Evolutionary conservation across 1,140 invertebrate species (phyloP).

Genomic region (Nylanderia fulva): DNA sequence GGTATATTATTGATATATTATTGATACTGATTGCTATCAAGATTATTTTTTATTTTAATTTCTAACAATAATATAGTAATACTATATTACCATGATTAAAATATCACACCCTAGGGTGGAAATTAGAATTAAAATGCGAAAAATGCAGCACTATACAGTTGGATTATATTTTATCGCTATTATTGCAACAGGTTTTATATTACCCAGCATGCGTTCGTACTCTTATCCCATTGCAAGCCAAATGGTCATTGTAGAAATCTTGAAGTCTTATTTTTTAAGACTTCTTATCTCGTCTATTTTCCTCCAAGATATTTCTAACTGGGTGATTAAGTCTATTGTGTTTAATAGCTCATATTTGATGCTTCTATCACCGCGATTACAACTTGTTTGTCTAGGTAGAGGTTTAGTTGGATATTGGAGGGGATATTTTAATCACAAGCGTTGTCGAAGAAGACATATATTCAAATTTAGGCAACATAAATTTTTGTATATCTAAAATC

Average conservation of each 20-base stretch:
- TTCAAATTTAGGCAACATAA: conserved; percentile 72
- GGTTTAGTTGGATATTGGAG: conserved; percentile 91
- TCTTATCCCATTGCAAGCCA: conserved; percentile 16
- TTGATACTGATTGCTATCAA: conserved; percentile 50
- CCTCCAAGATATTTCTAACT: conserved; percentile 57
- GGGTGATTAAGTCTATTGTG: conserved; percentile 62
- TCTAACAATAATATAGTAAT: conserved; percentile 54
- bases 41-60: conserved; percentile 61
- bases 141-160: conserved; percentile 28
- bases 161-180: conserved; percentile 52
- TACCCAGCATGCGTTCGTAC: conserved; percentile 44
- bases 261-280: conserved; percentile 66
- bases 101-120: conserved; percentile 12
- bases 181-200: conserved; percentile 45
- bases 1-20: conserved; percentile 54
- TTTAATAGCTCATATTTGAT: conserved; percentile 64
- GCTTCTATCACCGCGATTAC: conserved; percentile 78
- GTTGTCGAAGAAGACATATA: conserved; percentile 88
- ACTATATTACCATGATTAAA: conserved; percentile 41
- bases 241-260: conserved; percentile 48
- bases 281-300: conserved; percentile 68
- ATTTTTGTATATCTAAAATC: conserved; percentile 77
- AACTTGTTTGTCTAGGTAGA: conserved; percentile 87
- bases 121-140: conserved; percentile 49
- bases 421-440: conserved; percentile 92